Base-by-base conservation (phyloP, 2,113 vertebrate species). In the Podocnemis expansa region DNA sequence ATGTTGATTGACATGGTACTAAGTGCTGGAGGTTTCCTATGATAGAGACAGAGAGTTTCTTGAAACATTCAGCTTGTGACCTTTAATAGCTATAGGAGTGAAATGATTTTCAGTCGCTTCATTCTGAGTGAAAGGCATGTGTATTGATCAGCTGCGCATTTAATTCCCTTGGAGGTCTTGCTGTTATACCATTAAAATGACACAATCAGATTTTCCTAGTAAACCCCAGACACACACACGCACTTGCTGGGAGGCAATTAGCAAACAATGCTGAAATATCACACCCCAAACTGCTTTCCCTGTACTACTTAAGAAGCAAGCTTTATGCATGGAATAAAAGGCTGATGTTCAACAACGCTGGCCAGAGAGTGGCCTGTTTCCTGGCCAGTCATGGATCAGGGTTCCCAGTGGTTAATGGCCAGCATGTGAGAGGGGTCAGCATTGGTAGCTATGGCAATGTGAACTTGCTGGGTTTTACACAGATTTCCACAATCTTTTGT, bases 51-150 rank as follows among this genome's bases (percentile, higher is more conserved):
- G 90, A 96, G 95, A 91, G 85, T 93, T 94, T 96, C 96, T 88
- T 63, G 85, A 95, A 60, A 91, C 88, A 87, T 96, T 96, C 88
- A 95, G 82, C 93, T 97, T 76, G 81, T 43, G 82, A 94, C 95
- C 92, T 97, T 93, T 94, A 85, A 89, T 86, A 85, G 95, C 94
- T 84, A 34, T 1, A 56, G 75, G 52, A 94, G 83, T 9, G 89
- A 89, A 95, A 94, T 88, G 93, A 95, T 96, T 97, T 97, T 94
- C 96, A 93, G 10, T 95, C 80, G 81, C 93, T 96, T 67, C 82
- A 41, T 87, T 67, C 96, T 93, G 92, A 95, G 88, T 93, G 81
- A 93, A 93, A 90, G 96, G 93, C 45, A 55, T 81, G 83, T 24
- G 43, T 67, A 89, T 89, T 79, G 95, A 91, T 97, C 52, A 31